Base-by-base conservation (phyloP, 1,140 invertebrate genomes). In the Babylonia areolata region DNA sequence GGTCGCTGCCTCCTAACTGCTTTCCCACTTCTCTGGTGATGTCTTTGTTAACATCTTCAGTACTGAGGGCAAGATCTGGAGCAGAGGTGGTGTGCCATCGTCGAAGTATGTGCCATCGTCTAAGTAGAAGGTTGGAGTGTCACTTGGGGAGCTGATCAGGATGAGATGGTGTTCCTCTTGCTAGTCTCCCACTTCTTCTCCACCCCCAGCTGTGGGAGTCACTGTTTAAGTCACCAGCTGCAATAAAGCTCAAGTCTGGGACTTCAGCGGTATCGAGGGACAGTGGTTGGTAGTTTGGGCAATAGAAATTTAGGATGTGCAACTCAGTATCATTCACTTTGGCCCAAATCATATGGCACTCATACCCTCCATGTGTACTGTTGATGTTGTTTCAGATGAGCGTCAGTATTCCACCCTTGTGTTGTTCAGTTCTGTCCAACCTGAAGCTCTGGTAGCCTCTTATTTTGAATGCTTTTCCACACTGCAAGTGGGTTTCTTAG, bases 61-160 rank as follows among this genome's bases (percentile, higher is more conserved):
- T 82, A 40, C 73, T 82, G 42, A 89, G 78, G 3, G 83, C 88
- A 42, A 89, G 84, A 46, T 78, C 84, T 71, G 88, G 83, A 1
- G 88, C 85, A 0, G 88, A 85, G 12, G 85, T 87, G 23, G 85
- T 83, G 78, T 86, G 86, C 81, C 86, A 89, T 51, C 42, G 11
- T 86, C 86, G n/a, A n/a, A n/a, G n/a, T n/a, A n/a, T n/a, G n/a
- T n/a, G n/a, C n/a, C n/a, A n/a, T n/a, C n/a, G n/a, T n/a, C 86
- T 69, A 86, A 87, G 73, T 87, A 85, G 85, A 87, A 85, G n/a
- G 85, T 87, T 77, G 83, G 75, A 28, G 39, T 58, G 46, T 85
- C 78, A 5, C 33, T 37, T 40, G 86, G 79, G 0, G 11, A n/a
- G n/a, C 79, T 79, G 51, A 78, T 58, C 42, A 84, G 84, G 58